Evolutionary conservation across 2,113 vertebrate species (phyloP).

Genomic region (Synodontis membranacea): DNA sequence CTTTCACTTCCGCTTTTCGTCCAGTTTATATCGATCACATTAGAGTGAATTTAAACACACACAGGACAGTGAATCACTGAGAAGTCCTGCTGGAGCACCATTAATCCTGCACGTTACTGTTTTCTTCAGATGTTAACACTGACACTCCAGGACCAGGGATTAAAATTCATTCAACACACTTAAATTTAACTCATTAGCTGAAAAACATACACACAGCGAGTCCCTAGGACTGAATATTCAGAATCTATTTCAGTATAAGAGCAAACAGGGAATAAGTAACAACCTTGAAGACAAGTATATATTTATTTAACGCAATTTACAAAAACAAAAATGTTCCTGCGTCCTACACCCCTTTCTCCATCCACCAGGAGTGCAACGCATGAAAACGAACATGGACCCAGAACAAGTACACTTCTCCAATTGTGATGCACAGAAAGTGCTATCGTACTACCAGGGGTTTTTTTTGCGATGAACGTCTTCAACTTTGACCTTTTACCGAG

Average conservation of each 20-base stretch:
- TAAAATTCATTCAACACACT: neutral
- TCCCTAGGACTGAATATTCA: neutral
- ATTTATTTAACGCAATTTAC: slow-evolving; percentile 76
- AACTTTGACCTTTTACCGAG: slow-evolving; percentile 57
- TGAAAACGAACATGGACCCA: slow-evolving; percentile 55
- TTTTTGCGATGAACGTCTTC: slow-evolving; percentile 27
- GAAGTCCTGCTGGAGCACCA: neutral
- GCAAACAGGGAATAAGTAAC: slow-evolving; percentile 12
- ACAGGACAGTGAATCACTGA: neutral
- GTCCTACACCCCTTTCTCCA: slow-evolving; percentile 57
- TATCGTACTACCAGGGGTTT: slow-evolving; percentile 45
- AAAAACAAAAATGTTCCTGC: slow-evolving; percentile 66
- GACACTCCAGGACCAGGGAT: neutral
- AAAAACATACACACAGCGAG: neutral
- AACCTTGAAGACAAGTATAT: slow-evolving; percentile 58
- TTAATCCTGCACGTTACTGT: neutral
- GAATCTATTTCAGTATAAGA: neutral
- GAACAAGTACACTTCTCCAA: slow-evolving; percentile 52
- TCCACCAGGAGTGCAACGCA: slow-evolving; percentile 57
- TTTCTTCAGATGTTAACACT: neutral
- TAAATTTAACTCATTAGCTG: too few species aligned
- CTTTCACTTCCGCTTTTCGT: slow-evolving; percentile 10
- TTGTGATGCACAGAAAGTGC: slow-evolving; percentile 53
- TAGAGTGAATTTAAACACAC: too few species aligned
- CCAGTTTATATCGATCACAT: neutral